These are phyloP conservation scores for Silurus aristotelis DNA, from an alignment of 2,797 vertebrate genomes.

Conservation along the genomic window DNA sequence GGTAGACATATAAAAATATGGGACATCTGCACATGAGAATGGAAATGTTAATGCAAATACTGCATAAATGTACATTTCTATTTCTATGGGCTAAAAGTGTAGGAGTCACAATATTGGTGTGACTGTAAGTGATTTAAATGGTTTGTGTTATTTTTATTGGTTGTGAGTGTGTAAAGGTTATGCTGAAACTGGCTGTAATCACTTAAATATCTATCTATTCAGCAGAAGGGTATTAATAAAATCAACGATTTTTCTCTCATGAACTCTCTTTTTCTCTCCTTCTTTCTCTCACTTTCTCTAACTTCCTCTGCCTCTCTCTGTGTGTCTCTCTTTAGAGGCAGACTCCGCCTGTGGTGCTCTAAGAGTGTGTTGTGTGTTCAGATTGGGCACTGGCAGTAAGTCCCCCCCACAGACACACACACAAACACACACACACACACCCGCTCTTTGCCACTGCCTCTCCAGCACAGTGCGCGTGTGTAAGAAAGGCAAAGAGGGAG, in stretches of 20 bases:
- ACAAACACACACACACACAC: no score
- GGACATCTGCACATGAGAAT: neutral
- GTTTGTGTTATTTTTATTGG: neutral
- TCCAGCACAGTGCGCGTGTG: conserved; percentile 40
- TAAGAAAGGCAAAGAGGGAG: conserved; percentile 61
- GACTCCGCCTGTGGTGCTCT: conserved; percentile 59
- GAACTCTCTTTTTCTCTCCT: conserved; percentile 25
- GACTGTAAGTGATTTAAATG: neutral
- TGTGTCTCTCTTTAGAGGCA: conserved; percentile 30
- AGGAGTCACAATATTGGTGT: no score
- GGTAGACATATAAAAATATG: conserved; percentile 5
- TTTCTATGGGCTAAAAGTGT: neutral
- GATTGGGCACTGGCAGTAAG: conserved; percentile 59
- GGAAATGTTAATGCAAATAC: neutral
- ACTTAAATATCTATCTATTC: conserved; percentile 51
- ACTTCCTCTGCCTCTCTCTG: neutral
- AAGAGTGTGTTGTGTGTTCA: conserved; percentile 58
- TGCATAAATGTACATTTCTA: neutral
- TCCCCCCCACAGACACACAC: conserved; percentile 29
- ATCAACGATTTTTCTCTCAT: conserved; percentile 43
- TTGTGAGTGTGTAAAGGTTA: neutral
- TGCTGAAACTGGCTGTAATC: conserved; percentile 36
- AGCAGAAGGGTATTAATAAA: conserved; percentile 30
- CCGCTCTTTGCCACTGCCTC: conserved; percentile 37
- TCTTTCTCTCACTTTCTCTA: neutral